Evolutionary conservation across 2,113 vertebrate species (phyloP), one percentile per base, ranked within the genome.

Genomic region (Heterotis niloticus): DNA sequence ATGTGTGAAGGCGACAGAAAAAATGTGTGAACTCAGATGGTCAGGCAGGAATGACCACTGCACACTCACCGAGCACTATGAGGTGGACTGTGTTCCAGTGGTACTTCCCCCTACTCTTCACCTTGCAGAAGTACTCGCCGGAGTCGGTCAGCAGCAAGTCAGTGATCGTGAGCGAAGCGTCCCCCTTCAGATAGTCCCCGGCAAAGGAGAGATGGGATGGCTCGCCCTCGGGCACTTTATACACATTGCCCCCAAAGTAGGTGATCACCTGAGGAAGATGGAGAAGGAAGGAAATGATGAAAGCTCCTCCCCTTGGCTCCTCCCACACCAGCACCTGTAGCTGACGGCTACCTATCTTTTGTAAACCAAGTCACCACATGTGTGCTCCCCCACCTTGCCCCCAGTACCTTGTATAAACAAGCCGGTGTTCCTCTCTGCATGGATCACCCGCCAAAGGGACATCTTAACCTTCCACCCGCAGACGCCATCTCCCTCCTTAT

Each of bases 61-160:
- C 5, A 0, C 18, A 72, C 94, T 94, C 88, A 98, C 96, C 92
- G 71, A 97, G 90, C 56, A 98, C 95, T 78, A 94, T 93, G 82
- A 98, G 92, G 83, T 88, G 92, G 86, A 98, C 93, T 5, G 86
- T 90, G 81, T 87, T 93, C 96, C 95, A 96, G 57, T 93, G 89
- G 2, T 96, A 98, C 76, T 92, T 93, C 2, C 94, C 95, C 0
- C 93, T 95, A 0, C 93, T 97, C 86, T 98, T 98, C 72, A 98
- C 96, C 90, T 98, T 98, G 84, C 96, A 98, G 60, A 91, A 96
- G 88, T 98, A 98, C 69, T 92, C 91, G 56, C 96, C 96, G 0
- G 96, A 95, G 9, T 98, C 96, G 0, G 90, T 92, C 75, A 95
- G 92, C 83, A 92, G 90, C 86, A 98, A 90, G 80, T 94, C 94